phyloP scores from a whole-genome alignment of 2,888 invertebrate species.

The Cantharis flavilabris region DNA sequence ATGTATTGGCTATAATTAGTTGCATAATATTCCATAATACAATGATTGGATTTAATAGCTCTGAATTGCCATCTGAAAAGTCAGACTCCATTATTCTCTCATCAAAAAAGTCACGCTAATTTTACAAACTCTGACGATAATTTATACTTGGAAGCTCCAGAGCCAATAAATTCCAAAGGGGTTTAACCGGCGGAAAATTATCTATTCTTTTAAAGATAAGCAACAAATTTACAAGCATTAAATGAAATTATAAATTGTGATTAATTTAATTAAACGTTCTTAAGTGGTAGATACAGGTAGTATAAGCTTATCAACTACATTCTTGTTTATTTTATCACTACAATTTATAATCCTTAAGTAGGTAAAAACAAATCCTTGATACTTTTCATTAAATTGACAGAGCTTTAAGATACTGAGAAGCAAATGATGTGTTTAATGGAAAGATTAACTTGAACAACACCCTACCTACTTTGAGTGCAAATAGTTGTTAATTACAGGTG shows the following conservation, averaged over 20 bases:
- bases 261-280: neutral
- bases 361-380: neutral
- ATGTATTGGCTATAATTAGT: too few species aligned
- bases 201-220: neutral
- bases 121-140: too few species aligned
- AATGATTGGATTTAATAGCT: too few species aligned
- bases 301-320: neutral
- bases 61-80: too few species aligned
- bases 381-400: neutral
- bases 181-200: neutral
- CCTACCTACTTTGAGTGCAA: constrained; percentile 33
- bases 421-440: constrained; percentile 23
- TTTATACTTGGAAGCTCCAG: neutral
- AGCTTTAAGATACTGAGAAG: constrained; percentile 21
- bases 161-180: neutral
- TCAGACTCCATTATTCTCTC: too few species aligned
- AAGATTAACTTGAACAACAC: constrained; percentile 22
- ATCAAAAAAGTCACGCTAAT: neutral
- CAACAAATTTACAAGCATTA: neutral
- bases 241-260: neutral
- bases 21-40: too few species aligned
- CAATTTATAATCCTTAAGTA: constrained; percentile 16
- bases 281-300: neutral
- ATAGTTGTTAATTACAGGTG: constrained; percentile 40
- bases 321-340: constrained; percentile 10